These are phyloP conservation scores for Pseudorectes ferrugineus DNA, from an alignment of 2,113 vertebrate genomes.

Conservation along the genomic window DNA sequence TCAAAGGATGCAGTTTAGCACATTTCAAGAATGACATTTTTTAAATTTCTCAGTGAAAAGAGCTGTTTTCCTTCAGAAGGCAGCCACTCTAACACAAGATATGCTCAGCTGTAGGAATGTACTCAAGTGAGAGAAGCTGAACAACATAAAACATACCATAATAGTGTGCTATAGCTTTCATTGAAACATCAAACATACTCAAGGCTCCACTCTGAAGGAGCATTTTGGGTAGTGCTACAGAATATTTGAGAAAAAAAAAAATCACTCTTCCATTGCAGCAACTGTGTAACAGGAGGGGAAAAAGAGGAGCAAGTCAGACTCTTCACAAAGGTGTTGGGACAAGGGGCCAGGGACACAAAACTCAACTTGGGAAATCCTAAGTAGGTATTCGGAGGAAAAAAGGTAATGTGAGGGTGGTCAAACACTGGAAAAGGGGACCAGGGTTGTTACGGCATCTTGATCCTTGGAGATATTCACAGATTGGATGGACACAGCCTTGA, in stretches of 20 bases:
- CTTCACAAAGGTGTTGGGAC: background rate
- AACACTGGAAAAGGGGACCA: background rate
- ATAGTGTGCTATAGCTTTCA: background rate
- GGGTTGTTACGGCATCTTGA: background rate
- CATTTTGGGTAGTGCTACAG: background rate
- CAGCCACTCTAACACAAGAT: background rate
- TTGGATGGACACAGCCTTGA: background rate
- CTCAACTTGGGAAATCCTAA: background rate
- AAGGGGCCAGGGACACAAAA: background rate
- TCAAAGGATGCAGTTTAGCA: background rate
- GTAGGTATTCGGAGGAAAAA: background rate
- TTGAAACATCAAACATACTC: background rate
- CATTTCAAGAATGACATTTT: background rate
- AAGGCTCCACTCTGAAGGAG: background rate
- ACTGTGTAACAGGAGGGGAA: background rate
- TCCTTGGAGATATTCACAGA: background rate
- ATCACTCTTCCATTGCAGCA: background rate
- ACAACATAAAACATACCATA: background rate
- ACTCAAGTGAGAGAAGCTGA: background rate
- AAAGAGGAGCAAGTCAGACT: background rate
- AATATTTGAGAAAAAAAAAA: background rate
- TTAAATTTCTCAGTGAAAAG: background rate
- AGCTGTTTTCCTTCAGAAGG: background rate
- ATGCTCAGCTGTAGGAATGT: background rate
- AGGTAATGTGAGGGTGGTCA: rapidly evolving